Evolutionary conservation across 2,113 vertebrate species (phyloP), one percentile per base, ranked within the genome.

Genomic region (Lutjanus erythropterus): DNA sequence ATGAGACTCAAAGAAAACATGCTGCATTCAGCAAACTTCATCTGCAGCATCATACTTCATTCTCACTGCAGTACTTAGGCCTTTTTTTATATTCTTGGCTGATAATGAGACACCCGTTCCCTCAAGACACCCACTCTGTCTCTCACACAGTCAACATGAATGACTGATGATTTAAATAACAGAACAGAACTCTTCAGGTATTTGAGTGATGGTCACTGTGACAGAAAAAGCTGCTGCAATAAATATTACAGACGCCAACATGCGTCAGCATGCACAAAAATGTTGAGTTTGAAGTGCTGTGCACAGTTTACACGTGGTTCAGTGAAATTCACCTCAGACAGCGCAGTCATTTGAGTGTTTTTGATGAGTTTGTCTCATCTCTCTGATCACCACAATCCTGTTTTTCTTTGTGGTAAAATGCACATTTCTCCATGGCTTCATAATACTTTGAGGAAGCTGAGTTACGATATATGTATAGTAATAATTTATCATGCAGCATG

Each of bases 121-220:
- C 23, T 50, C 18, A n/a, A 3, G 9, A 21, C 35, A 31, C n/a
- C 12, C 9, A 1, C 23, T 52, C 58, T 15, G 62, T 53, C 25
- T 65, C 25, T 53, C 42, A 33, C n/a, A 4, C 6, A 52, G 15
- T 41, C 0, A 3, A 0, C 9, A 19, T 60, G 31, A 52, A 21
- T 16, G 16, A 71, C 21, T 42, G 52, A n/a, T 46, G 59, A 52
- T 61, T 75, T 23, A 25, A n/a, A 69, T 3, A n/a, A 31, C 19
- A 21, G 7, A 9, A 21, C n/a, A 79, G 46, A 65, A 6, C 53
- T 29, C 47, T 21, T 44, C 6, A 6, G 47, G 14, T 21, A 19
- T 71, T 42, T 71, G 5, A 5, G 10, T 60, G 49, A 23, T 44
- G 10, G 50, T 60, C 50, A 33, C 49, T 49, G 29, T 0, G 15